Percentiles rank a stretch among this genome's conserved stretches.
phyloP scores from a whole-genome alignment of 1,140 invertebrate species.

The Antheraea pernyi region DNA sequence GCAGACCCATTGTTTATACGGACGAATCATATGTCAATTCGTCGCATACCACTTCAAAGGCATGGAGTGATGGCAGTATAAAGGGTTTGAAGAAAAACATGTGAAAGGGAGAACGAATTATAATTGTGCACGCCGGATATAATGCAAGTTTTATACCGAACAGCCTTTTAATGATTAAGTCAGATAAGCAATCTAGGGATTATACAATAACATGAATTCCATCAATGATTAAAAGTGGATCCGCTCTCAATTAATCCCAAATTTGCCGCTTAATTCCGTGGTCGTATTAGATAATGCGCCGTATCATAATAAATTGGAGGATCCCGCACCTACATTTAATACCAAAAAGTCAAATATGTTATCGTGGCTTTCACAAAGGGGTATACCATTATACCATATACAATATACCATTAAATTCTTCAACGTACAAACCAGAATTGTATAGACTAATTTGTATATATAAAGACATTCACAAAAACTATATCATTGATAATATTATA shows the following conservation, averaged over 20 bases:
- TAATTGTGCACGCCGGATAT: conserved; percentile 6
- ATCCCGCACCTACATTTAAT: no score
- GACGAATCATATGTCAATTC: conserved; percentile 17
- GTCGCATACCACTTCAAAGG: conserved; percentile 3
- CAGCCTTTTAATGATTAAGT: conserved; percentile 5
- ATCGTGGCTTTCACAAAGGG: no score
- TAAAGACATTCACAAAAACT: no score
- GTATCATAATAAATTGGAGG: no score
- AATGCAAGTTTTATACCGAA: conserved; percentile 3
- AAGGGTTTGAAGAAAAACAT: conserved; percentile 1
- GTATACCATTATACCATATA: no score
- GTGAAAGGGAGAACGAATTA: conserved; percentile 5
- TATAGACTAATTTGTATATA: no score
- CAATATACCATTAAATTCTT: no score
- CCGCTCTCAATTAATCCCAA: neutral
- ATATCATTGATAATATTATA: no score
- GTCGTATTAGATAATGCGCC: conserved; percentile 9
- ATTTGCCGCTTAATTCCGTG: neutral
- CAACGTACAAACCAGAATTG: no score
- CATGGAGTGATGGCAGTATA: neutral
- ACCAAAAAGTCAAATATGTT: no score
- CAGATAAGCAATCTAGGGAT: conserved; percentile 8
- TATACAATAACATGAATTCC: neutral
- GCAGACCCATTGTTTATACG: conserved; percentile 18
- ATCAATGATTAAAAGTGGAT: neutral